Percentiles rank a stretch among this genome's conserved stretches.
These are phyloP conservation scores for Ploceus nigricollis DNA, from an alignment of 2,113 vertebrate genomes.

Conservation along the genomic window DNA sequence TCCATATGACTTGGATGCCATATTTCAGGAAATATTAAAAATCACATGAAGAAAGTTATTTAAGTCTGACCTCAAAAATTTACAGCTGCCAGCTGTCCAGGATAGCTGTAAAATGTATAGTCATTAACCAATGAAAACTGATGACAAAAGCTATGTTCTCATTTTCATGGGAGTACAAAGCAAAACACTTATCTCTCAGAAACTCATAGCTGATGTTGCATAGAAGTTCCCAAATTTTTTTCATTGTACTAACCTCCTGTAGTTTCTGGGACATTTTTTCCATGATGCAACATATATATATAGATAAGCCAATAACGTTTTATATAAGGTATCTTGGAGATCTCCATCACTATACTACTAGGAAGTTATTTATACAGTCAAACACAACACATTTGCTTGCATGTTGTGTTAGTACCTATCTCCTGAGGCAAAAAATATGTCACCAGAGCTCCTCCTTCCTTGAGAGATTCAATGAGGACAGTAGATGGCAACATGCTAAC, in stretches of 20 bases:
- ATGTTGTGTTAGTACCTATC: neutral
- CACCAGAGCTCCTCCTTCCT: neutral
- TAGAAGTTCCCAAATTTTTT: neutral
- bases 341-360: neutral
- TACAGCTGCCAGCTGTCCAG: neutral
- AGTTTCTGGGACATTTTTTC: neutral
- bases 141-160: neutral
- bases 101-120: neutral
- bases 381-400: neutral
- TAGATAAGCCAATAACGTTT: neutral
- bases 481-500: constrained; percentile 2
- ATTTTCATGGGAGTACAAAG: neutral
- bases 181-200: neutral
- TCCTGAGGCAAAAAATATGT: neutral
- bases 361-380: neutral
- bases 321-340: neutral
- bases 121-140: neutral
- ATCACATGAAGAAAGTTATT: neutral
- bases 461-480: neutral
- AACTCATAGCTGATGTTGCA: neutral
- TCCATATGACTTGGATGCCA: neutral
- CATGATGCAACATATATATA: neutral
- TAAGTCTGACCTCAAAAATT: neutral
- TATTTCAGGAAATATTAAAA: neutral
- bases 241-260: neutral